These are phyloP conservation scores for Toxotes lorentzi DNA, from an alignment of 2,797 vertebrate genomes.

Conservation along the genomic window DNA sequence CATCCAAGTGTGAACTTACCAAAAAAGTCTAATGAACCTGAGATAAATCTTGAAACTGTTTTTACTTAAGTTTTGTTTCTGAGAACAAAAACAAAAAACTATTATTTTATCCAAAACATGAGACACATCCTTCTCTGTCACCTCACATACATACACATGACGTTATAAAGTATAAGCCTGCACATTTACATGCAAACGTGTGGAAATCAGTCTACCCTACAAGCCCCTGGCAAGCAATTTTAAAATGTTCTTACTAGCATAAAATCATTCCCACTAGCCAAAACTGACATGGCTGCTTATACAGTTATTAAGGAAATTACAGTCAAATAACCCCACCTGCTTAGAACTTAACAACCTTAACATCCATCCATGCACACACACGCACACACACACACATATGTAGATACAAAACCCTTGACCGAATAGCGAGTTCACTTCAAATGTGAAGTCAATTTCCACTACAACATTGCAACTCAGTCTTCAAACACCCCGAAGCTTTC, in stretches of 20 bases:
- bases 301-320: constrained; percentile 57
- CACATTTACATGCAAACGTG: constrained; percentile 6
- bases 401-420: constrained; percentile 45
- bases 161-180: constrained; percentile 12
- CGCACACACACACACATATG: constrained; percentile 9
- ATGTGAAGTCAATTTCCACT: constrained; percentile 65
- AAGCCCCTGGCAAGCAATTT: constrained; percentile 35
- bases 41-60: constrained; percentile 13
- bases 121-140: background rate
- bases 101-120: constrained; percentile 3
- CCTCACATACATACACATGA: background rate
- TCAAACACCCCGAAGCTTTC: constrained; percentile 61
- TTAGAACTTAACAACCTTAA: constrained; percentile 45
- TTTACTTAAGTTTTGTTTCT: background rate
- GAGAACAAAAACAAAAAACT: background rate
- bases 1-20: constrained; percentile 9
- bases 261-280: constrained; percentile 49
- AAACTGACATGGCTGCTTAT: constrained; percentile 39
- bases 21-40: constrained; percentile 30
- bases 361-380: constrained; percentile 18
- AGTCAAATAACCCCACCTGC: constrained; percentile 56
- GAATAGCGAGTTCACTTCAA: constrained; percentile 51
- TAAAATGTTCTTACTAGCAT: constrained; percentile 23
- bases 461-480: constrained; percentile 61
- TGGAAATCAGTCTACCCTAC: constrained; percentile 5